Conservation (phyloP, 2,797 vertebrate species). For the Paramormyrops hopkinsi region DNA sequence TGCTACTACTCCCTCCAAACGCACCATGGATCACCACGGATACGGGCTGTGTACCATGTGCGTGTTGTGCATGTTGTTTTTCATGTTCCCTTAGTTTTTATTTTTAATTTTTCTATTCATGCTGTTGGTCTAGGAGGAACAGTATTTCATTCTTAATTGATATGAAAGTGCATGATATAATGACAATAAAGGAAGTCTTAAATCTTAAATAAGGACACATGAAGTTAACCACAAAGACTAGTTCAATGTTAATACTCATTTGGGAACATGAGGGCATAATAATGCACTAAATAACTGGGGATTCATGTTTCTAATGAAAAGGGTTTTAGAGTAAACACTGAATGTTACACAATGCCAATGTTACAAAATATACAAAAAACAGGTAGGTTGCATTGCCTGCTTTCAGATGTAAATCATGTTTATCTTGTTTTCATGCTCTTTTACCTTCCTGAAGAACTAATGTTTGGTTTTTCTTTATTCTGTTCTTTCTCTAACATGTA, state of each 20-base stretch:
- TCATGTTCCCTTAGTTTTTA: background rate
- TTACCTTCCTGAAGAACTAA: background rate
- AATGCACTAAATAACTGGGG: background rate
- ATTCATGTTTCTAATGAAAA: background rate
- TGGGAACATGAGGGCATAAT: background rate
- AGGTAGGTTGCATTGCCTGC: background rate
- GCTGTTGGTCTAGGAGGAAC: background rate
- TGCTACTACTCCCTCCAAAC: background rate
- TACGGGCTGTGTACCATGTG: background rate
- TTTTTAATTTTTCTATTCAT: background rate
- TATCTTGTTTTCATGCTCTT: background rate
- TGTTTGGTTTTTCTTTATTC: background rate
- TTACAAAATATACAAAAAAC: background rate
- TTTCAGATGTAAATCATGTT: background rate
- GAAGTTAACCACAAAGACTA: background rate
- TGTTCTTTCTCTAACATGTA: background rate
- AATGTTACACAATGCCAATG: background rate
- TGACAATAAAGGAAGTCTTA: background rate
- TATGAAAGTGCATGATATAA: background rate
- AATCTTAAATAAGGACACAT: background rate
- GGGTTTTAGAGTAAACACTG: background rate
- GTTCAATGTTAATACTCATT: background rate
- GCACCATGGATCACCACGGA: background rate
- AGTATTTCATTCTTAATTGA: background rate
- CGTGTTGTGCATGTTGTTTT: background rate